phyloP scores from a whole-genome alignment of 2,888 invertebrate genomes.

The Oscheius onirici region DNA sequence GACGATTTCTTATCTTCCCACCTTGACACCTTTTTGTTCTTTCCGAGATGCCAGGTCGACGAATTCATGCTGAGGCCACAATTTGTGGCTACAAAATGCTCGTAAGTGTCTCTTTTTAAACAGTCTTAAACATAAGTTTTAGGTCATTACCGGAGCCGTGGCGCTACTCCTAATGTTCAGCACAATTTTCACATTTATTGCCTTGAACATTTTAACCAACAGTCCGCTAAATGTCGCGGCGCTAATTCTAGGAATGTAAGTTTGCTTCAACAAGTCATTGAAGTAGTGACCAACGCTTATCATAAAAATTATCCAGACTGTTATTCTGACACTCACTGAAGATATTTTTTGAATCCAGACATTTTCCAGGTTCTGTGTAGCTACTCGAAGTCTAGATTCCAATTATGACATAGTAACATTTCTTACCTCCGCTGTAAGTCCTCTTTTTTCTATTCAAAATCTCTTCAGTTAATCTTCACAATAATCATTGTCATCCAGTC shows the following conservation, averaged over 20 bases:
- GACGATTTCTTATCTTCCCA: background rate
- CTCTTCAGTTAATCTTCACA: background rate
- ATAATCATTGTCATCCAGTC: slow-evolving; percentile 7
- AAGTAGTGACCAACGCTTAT: no score
- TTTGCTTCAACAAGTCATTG: background rate
- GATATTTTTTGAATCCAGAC: no score
- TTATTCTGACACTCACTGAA: no score
- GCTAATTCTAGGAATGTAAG: slow-evolving; percentile 4
- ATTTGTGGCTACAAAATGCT: slow-evolving; percentile 17
- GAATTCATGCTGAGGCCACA: background rate
- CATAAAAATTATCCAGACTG: no score
- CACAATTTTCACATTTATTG: slow-evolving; percentile 5
- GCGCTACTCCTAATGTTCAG: slow-evolving; percentile 3
- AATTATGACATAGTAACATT: background rate
- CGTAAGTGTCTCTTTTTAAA: background rate
- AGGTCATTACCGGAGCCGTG: background rate
- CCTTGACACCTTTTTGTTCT: background rate
- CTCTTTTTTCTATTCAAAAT: no score
- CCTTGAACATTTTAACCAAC: slow-evolving; percentile 6
- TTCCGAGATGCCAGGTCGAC: background rate
- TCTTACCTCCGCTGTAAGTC: slow-evolving; percentile 9
- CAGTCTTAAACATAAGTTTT: background rate
- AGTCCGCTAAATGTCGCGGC: slow-evolving; percentile 15
- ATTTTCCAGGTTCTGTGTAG: slow-evolving; percentile 11
- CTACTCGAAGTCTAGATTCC: background rate